These are phyloP conservation scores for Oryzias curvinotus DNA, from an alignment of 2,113 vertebrate genomes.

Conservation along the genomic window DNA sequence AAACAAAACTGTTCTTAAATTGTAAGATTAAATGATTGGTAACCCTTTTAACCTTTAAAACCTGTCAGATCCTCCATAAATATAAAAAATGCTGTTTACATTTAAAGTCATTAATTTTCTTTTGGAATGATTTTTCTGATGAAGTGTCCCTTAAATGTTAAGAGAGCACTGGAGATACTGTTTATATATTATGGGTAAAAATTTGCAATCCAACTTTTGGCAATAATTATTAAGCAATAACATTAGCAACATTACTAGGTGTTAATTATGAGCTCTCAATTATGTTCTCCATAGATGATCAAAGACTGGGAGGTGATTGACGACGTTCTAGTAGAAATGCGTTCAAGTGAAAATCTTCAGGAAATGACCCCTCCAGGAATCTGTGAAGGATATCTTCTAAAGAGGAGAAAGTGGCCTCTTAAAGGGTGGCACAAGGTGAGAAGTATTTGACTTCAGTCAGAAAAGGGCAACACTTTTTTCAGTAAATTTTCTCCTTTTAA, in stretches of 20 bases:
- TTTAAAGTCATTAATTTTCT: too few relatives aligned
- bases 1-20: too few relatives aligned
- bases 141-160: too few relatives aligned
- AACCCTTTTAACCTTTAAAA: too few relatives aligned
- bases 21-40: too few relatives aligned
- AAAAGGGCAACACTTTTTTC: not conserved
- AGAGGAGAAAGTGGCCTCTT: conserved; percentile 94
- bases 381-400: conserved; percentile 91
- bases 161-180: too few relatives aligned
- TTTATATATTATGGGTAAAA: too few relatives aligned
- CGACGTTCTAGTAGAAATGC: conserved; percentile 60
- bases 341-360: conserved; percentile 46
- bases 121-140: too few relatives aligned
- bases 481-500: accelerated
- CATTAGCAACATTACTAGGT: too few relatives aligned
- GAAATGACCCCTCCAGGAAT: conserved; percentile 63
- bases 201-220: too few relatives aligned
- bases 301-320: conserved; percentile 90
- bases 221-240: not conserved
- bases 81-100: too few relatives aligned
- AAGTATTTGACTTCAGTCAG: not conserved
- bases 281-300: conserved; percentile 52
- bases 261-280: not conserved
- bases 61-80: too few relatives aligned
- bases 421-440: conserved; percentile 97